Percentiles rank a stretch among this genome's conserved stretches.
Evolutionary conservation across 2,113 vertebrate genomes (phyloP).

Genomic region (Psittacula cyanocephala): DNA sequence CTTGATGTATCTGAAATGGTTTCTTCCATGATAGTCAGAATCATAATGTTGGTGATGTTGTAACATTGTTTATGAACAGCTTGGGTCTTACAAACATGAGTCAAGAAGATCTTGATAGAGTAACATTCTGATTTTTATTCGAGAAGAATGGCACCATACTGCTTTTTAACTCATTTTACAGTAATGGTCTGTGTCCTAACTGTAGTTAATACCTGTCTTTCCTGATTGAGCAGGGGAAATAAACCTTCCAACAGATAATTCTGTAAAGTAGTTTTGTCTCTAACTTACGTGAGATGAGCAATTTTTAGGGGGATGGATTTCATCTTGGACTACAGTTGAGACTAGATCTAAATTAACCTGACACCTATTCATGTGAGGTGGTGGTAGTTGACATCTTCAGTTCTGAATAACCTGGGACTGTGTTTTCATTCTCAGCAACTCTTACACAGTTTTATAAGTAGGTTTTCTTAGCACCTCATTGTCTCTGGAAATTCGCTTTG

Average conservation of each 20-base stretch:
- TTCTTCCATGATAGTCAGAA: neutral
- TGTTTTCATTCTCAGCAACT: neutral
- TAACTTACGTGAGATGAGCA: neutral
- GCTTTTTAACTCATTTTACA: neutral
- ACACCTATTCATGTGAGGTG: neutral
- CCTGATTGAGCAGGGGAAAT: neutral
- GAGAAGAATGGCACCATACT: neutral
- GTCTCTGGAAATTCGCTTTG: neutral
- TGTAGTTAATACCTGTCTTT: neutral
- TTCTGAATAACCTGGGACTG: neutral
- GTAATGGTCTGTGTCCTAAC: neutral
- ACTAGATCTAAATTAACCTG: neutral
- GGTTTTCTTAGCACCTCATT: neutral
- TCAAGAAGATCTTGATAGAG: neutral
- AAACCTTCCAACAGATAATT: neutral
- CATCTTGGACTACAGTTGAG: neutral
- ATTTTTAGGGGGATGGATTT: neutral
- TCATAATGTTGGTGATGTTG: rapidly evolving
- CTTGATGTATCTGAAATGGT: neutral
- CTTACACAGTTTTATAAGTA: rapidly evolving
- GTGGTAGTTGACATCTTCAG: neutral
- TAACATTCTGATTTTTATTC: neutral
- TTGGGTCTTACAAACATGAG: neutral
- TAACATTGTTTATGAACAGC: neutral
- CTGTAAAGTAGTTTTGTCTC: neutral